Base-by-base conservation (phyloP, 2,888 invertebrate species). In the Thalpophila matura region DNA sequence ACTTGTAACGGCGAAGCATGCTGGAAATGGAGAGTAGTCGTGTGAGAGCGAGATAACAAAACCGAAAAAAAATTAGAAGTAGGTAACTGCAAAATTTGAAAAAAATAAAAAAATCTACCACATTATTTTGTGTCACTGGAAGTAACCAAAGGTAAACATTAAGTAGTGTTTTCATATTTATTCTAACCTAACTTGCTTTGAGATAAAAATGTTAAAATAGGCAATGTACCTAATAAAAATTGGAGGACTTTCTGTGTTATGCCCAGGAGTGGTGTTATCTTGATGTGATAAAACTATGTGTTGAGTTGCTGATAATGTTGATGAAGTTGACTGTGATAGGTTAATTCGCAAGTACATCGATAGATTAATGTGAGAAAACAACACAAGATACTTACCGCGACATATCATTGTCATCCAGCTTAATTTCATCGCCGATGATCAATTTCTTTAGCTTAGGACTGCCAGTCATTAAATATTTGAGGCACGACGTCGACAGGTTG, bases 391-490 rank as follows among this genome's bases (percentile, higher is more conserved):
- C 90, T 87, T 86, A 96, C 96, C 96, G 94, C 35, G 95, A 90
- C 83, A 97, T 95, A 85, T 97, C 97, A 59, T 96, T 96, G 83
- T 97, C 97, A 56, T 96, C 96, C 80, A 97, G 91, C 65, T 95
- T 95, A 12, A 97, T 94, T 75, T 96, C 95, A 80, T 97, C 97
- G 0, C 97, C 96, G 1, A 97, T 96, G 35, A 96, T 92, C 29
- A 97, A 88, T 75, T 96, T 96, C 77, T 96, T 95, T 7, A 96
- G 90, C 40, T 94, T 96, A 4, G 96, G 96, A 66, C 95, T 93
- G 55, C 95, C 95, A 47, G 96, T 96, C 86, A 97, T 95, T 22
- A 97, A 86, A 74, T 95, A 95, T 81, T 95, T 96, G 5, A 97
- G 89, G 62, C 95, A 95, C 0, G 93, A 91, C 59, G 95, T 89